A percentile compares a stretch with the other conserved stretches of the same genome.
Evolutionary conservation across 2,888 invertebrate genomes (phyloP).

Genomic region (Folsomia candida): DNA sequence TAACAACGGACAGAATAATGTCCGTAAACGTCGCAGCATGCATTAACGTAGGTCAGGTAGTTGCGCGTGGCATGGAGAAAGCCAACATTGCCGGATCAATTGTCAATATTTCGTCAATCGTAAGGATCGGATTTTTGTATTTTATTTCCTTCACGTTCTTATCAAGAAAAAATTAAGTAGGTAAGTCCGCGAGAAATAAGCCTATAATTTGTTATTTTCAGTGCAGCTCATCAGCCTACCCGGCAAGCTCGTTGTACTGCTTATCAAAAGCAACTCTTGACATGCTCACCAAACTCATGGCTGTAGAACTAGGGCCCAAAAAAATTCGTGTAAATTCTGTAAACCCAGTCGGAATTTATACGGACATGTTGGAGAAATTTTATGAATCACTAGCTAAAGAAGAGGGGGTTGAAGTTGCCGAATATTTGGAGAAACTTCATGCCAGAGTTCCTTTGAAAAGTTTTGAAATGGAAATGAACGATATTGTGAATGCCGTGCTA

Average conservation of each 20-base stretch:
- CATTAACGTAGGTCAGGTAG: constrained; percentile 57
- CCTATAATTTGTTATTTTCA: no score
- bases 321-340: not conserved
- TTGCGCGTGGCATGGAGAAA: constrained; percentile 56
- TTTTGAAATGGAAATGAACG: not conserved
- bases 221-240: constrained; percentile 53
- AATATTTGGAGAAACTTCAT: not conserved
- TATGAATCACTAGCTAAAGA: not conserved
- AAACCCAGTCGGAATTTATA: not conserved
- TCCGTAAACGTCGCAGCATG: constrained; percentile 56
- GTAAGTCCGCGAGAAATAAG: no score
- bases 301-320: not conserved
- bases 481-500: not conserved
- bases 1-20: constrained; percentile 52
- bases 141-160: no score
- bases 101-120: constrained; percentile 58
- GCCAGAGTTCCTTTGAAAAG: not conserved
- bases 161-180: no score
- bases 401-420: not conserved
- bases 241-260: no score
- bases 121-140: constrained; percentile 39
- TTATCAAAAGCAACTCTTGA: no score
- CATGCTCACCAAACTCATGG: not conserved
- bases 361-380: not conserved
- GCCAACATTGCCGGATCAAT: constrained; percentile 55